Conservation (phyloP, 2,888 invertebrate species). For the Lasioglossum vierecki region DNA sequence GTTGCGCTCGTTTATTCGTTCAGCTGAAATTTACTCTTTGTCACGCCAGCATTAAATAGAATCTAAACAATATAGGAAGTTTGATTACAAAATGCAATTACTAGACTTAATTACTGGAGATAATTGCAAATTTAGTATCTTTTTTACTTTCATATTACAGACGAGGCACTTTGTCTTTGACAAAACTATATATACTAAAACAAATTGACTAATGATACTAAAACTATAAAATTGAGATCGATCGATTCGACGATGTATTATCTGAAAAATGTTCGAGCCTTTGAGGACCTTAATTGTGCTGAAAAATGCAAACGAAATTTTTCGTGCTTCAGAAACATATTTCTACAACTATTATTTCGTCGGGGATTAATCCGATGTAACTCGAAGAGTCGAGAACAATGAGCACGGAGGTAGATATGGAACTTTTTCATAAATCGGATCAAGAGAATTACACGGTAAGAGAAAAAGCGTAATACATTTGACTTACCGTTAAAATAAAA, state of each 20-base stretch:
- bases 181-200: not conserved
- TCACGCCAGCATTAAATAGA: not conserved
- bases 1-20: not conserved
- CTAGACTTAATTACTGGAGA: not conserved
- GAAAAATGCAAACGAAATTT: not conserved
- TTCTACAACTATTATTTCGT: not conserved
- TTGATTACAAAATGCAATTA: not conserved
- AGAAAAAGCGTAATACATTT: not conserved
- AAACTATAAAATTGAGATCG: not conserved
- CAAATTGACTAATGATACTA: too few species aligned
- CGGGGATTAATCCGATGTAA: not conserved
- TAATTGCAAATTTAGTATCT: not conserved
- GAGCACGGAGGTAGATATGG: not conserved
- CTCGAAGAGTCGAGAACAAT: not conserved
- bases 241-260: not conserved
- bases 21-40: not conserved
- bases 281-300: not conserved
- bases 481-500: not conserved
- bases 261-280: not conserved
- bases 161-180: not conserved
- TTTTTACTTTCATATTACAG: too few species aligned
- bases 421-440: slow-evolving; percentile 4
- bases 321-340: not conserved
- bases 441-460: not conserved
- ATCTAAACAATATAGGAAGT: not conserved